Evolutionary conservation across 92 coral and sea anemone species (phyloP).

Genomic region (Zoanthus solanderi): DNA sequence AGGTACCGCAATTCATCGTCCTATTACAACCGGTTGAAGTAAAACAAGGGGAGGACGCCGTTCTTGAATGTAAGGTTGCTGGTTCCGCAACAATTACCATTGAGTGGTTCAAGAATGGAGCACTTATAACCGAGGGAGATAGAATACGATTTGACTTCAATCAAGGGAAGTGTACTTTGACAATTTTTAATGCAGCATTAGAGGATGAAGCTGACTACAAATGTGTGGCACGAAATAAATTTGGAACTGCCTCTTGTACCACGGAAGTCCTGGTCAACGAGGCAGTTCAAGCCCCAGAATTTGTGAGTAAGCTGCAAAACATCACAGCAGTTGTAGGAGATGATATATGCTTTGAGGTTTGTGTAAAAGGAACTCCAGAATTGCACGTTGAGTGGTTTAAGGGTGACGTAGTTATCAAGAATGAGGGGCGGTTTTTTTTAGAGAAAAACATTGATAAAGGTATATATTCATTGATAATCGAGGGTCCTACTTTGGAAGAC

Average conservation of each 20-base stretch:
- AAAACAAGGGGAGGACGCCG: conserved; percentile 75
- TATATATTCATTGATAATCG: conserved; percentile 68
- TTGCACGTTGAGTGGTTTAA: conserved; percentile 85
- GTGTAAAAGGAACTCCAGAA: conserved; percentile 74
- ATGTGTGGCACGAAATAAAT: conserved; percentile 84
- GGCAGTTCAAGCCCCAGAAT: conserved; percentile 62
- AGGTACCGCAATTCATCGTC: conserved; percentile 79
- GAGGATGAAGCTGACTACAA: conserved; percentile 96
- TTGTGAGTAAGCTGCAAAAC: conserved; percentile 73
- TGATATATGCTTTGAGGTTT: conserved; percentile 68
- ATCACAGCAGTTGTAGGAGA: conserved; percentile 73
- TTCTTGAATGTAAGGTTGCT: conserved; percentile 73
- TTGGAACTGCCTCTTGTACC: conserved; percentile 84
- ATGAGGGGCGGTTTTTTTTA: conserved; percentile 75
- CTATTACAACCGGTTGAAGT: conserved; percentile 74
- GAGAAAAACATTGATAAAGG: conserved; percentile 77
- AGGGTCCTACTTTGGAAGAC: conserved; percentile 64
- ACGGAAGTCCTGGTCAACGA: conserved; percentile 88
- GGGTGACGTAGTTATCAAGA: conserved; percentile 65
- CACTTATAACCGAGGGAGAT: conserved; percentile 64
- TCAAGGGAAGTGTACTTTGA: conserved; percentile 69
- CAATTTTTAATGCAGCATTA: conserved; percentile 55
- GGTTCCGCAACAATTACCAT: conserved; percentile 77
- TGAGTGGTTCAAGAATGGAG: conserved; percentile 93
- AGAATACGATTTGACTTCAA: conserved; percentile 68